Evolutionary conservation across 2,888 invertebrate species (phyloP).

Genomic region (Drosophila prolongata): DNA sequence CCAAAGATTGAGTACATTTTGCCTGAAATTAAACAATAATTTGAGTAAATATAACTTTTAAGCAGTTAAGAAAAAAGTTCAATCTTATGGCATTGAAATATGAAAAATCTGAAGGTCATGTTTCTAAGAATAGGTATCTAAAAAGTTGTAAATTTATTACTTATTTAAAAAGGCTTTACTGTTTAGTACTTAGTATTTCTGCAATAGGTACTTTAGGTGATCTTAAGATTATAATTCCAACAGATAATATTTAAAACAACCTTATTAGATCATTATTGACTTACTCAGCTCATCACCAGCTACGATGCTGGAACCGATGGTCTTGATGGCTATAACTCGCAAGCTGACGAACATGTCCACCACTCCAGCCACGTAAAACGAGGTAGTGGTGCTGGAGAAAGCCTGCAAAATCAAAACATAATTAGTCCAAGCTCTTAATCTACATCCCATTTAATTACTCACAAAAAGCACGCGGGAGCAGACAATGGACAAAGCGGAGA

Average conservation of each 20-base stretch:
- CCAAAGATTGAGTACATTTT: constrained; percentile 83
- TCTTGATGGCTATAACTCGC: constrained; percentile 83
- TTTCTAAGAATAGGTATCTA: too few species aligned
- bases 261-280: constrained; percentile 1
- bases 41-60: too few species aligned
- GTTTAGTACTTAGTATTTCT: too few species aligned
- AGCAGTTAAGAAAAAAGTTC: too few species aligned
- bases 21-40: constrained; percentile 50
- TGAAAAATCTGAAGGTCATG: too few species aligned
- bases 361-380: constrained; percentile 81
- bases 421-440: rapidly evolving
- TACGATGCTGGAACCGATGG: constrained; percentile 83
- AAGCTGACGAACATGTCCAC: constrained; percentile 83
- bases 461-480: constrained; percentile 82
- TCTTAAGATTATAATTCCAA: too few species aligned
- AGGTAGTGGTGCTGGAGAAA: constrained; percentile 73
- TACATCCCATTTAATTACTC: constrained; percentile 44
- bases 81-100: too few species aligned
- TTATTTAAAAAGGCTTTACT: too few species aligned
- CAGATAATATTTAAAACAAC: neutral
- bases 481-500: constrained; percentile 80
- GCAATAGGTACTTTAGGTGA: too few species aligned
- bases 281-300: constrained; percentile 83
- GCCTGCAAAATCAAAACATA: constrained; percentile 65
- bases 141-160: too few species aligned